Evolutionary conservation across 2,888 invertebrate genomes (phyloP).

Genomic region (Aspidapion aeneum): DNA sequence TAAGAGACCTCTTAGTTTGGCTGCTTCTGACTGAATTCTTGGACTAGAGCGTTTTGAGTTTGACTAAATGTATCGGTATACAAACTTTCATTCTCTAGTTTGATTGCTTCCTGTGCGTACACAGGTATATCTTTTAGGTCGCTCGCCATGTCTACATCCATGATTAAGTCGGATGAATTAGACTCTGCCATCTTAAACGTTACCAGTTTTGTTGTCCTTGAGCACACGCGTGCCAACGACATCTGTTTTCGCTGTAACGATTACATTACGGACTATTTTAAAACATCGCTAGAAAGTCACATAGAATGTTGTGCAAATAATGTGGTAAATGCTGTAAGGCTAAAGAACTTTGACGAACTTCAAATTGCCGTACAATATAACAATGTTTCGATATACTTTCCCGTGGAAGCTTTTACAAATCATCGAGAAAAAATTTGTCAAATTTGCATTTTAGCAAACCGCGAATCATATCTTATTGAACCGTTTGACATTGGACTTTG

Average conservation of each 20-base stretch:
- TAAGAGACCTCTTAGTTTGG: too few species aligned
- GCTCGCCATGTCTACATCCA: neutral
- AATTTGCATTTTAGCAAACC: neutral
- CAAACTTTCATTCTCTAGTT: neutral
- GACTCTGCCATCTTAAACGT: neutral
- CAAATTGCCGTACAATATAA: neutral
- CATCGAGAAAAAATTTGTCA: constrained; percentile 3
- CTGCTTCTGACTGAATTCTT: too few species aligned
- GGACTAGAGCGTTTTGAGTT: too few species aligned
- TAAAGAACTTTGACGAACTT: neutral
- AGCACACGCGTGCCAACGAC: neutral
- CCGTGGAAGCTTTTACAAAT: neutral
- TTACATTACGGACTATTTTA: neutral
- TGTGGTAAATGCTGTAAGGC: neutral
- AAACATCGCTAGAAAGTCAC: neutral
- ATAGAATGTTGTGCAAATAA: neutral
- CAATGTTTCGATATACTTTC: neutral
- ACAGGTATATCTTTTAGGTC: neutral
- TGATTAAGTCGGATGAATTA: neutral
- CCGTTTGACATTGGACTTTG: neutral
- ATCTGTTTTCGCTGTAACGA: neutral
- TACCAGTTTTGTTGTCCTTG: constrained; percentile 1
- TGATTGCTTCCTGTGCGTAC: neutral
- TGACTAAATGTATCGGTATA: neutral
- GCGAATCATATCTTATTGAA: neutral